Base-by-base conservation (phyloP, 2,888 invertebrate species). In the Thymelicus sylvestris region DNA sequence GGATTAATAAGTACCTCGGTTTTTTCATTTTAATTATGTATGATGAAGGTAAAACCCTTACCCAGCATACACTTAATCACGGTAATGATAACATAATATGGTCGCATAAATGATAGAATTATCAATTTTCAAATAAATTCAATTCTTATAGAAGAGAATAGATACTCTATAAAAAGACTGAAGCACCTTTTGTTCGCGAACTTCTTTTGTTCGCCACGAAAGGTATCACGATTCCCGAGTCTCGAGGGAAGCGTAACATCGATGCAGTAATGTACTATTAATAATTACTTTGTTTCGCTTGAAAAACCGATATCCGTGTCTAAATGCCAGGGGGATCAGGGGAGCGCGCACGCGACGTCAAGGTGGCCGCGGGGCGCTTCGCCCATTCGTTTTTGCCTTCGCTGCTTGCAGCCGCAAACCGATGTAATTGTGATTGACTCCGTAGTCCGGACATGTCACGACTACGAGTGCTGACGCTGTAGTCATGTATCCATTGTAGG, bases 271-370 rank as follows among this genome's bases (percentile, higher is more conserved):
- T 55, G 55, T 79, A 77, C 75, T 80, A 80, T 81, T 81, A 84
- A 83, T 83, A 83, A 86, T 85, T 82, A 80, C 78, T 82, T 80
- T 76, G 81, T 83, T 86, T 85, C 79, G 81, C 79, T 81, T 77
- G 80, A 82, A 84, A 85, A 87, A 78, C 82, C 83, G 86, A 88
- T 87, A 88, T 81, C 84, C 87, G 86, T 82, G 81, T 82, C 84
- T 75, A 74, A 78, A 86, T 81, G 78, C 80, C 74, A 78, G 76
- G 80, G 81, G 81, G 83, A 61, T 72, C 71, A 61, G 74, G 72
- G 75, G 76, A 72, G 76, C 78, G 81, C 76, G 85, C 91, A 92
- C 91, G 91, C 91, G 89, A 92, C 89, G 89, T 86, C 89, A 85
- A 78, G 76, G 72, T 78, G 74, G 77, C 70, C 75, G 77, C 63